Conservation (phyloP, 2,888 invertebrate species). For the Malthinus seriepunctatus region DNA sequence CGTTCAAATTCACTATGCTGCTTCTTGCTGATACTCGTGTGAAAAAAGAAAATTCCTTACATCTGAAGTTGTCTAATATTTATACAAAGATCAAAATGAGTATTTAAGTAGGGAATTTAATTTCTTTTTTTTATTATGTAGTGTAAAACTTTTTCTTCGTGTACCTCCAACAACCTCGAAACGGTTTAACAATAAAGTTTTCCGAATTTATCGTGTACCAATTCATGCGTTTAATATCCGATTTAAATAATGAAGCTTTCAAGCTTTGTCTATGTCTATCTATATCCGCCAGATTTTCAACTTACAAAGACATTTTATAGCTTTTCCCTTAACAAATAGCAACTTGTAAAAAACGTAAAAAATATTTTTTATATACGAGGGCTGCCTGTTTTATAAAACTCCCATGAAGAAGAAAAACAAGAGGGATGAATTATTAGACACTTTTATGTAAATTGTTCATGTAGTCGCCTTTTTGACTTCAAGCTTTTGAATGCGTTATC, state of each 20-base stretch:
- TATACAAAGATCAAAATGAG: conserved; percentile 9
- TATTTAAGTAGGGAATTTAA: conserved; percentile 2
- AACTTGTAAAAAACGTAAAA: not conserved
- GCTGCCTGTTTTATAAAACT: no score
- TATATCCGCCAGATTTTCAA: conserved; percentile 16
- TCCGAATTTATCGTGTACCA: conserved; percentile 16
- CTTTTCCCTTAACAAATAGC: not conserved
- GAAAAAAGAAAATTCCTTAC: conserved; percentile 27
- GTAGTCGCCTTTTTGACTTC: no score
- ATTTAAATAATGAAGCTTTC: conserved; percentile 26
- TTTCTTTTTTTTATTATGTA: no score
- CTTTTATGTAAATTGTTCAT: no score
- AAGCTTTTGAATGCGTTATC: no score
- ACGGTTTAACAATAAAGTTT: conserved; percentile 16
- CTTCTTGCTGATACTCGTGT: conserved; percentile 27
- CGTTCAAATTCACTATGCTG: conserved; percentile 14
- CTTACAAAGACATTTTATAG: conserved; percentile 20
- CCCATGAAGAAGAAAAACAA: no score
- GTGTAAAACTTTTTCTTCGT: not conserved
- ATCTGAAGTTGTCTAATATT: conserved; percentile 25
- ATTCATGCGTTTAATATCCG: conserved; percentile 23
- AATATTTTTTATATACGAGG: no score
- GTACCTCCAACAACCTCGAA: conserved; percentile 11
- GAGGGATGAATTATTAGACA: no score
- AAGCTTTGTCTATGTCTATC: conserved; percentile 19